Evolutionary conservation across 1,140 invertebrate genomes (phyloP).

Genomic region (Mylabris phalerata): DNA sequence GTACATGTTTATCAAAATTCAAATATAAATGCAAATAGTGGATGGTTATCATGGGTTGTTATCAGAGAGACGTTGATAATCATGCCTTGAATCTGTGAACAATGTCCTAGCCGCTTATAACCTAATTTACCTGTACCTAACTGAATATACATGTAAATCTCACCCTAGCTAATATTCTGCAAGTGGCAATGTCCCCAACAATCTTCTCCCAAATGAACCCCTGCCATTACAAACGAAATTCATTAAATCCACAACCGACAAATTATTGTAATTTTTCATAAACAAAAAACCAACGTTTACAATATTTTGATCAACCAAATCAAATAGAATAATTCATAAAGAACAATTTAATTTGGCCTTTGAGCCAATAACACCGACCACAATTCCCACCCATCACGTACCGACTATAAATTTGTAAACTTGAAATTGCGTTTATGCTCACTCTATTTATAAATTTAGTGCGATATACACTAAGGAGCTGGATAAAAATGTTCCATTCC

Average conservation of each 20-base stretch:
- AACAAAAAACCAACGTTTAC: no score
- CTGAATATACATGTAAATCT: conserved; percentile 36
- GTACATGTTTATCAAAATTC: conserved; percentile 30
- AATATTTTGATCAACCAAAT: no score
- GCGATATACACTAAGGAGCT: no score
- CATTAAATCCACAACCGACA: no score
- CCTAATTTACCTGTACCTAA: conserved; percentile 33
- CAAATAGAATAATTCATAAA: no score
- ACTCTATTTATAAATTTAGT: no score
- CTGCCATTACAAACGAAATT: no score
- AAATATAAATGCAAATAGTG: conserved; percentile 36
- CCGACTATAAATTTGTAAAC: background rate
- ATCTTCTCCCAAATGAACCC: no score
- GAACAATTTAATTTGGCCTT: no score
- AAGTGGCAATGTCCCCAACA: conserved; percentile 2
- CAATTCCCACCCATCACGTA: background rate
- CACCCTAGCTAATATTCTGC: conserved; percentile 12
- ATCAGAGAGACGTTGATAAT: conserved; percentile 27
- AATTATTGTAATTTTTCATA: no score
- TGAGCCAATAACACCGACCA: background rate
- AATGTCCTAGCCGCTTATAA: conserved; percentile 31
- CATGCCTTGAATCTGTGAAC: conserved; percentile 26
- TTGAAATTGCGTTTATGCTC: background rate
- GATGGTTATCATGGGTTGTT: conserved; percentile 27
- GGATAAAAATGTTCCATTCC: no score